These are phyloP conservation scores for Cinclus cinclus DNA, from an alignment of 2,113 vertebrate species.

Conservation along the genomic window DNA sequence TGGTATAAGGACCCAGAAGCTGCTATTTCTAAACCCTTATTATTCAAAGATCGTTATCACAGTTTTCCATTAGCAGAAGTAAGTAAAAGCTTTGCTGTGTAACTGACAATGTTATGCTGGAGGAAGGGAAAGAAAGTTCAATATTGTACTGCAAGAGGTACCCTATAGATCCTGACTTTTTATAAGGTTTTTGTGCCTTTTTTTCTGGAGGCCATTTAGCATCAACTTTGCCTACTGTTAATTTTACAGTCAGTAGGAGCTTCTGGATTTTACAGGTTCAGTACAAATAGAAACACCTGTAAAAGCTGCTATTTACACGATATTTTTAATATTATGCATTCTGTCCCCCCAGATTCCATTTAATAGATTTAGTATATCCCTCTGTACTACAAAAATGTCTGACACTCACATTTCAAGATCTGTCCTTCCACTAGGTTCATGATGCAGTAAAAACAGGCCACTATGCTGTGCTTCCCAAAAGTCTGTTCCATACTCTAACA, in stretches of 20 bases:
- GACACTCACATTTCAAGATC: neutral
- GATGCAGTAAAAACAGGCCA: conserved; percentile 21
- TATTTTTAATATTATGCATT: neutral
- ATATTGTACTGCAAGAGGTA: conserved; percentile 41
- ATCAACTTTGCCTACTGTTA: conserved; percentile 53
- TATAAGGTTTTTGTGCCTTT: neutral
- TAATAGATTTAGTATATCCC: neutral
- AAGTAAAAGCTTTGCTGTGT: conserved; percentile 74
- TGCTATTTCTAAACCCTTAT: conserved; percentile 70
- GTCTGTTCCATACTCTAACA: conserved; percentile 10
- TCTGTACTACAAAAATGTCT: neutral
- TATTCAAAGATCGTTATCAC: conserved; percentile 75
- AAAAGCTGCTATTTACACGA: conserved; percentile 31
- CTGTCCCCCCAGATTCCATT: neutral
- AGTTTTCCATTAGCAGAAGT: conserved; percentile 75
- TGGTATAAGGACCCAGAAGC: conserved; percentile 47
- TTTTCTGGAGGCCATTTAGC: conserved; percentile 58
- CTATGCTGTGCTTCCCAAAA: conserved; percentile 60
- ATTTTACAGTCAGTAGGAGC: conserved; percentile 53
- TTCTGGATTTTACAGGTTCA: conserved; percentile 52
- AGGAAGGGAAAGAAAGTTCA: conserved; percentile 50
- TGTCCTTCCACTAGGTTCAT: conserved; percentile 51
- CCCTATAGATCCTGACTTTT: conserved; percentile 56
- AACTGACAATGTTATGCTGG: conserved; percentile 67
- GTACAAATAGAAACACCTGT: conserved; percentile 29